phyloP scores from a whole-genome alignment of 30 jellyfish, hydroid and myxozoan species.

The Nemopilema nomurai region DNA sequence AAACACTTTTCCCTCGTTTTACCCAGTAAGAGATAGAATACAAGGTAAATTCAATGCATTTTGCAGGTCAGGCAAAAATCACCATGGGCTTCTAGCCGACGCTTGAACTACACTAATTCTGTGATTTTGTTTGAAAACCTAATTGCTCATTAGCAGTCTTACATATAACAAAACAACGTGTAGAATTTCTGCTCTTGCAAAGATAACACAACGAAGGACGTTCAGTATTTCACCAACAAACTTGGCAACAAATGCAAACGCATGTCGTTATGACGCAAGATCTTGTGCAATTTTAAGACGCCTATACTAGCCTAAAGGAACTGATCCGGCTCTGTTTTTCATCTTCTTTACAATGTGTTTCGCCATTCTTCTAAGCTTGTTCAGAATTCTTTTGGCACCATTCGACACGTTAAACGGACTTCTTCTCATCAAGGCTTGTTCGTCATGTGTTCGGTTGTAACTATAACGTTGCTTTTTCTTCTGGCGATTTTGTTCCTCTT shows the following conservation, averaged over 20 bases:
- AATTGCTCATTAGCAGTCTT: no score
- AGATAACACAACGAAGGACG: no score
- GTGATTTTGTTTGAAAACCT: no score
- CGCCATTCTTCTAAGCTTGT: constrained; percentile 80
- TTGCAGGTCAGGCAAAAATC: no score
- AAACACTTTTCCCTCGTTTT: no score
- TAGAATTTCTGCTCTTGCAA: no score
- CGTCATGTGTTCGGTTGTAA: neutral
- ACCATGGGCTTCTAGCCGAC: no score
- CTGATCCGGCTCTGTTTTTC: constrained; percentile 61
- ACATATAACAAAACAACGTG: no score
- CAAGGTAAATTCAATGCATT: no score
- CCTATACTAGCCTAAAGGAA: constrained; percentile 40
- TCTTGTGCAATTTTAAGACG: neutral
- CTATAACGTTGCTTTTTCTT: neutral
- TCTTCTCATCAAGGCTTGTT: constrained; percentile 14
- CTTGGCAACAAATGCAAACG: neutral
- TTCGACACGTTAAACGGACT: constrained; percentile 12
- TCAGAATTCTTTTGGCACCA: constrained; percentile 74
- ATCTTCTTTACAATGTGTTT: constrained; percentile 82
- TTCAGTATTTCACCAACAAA: no score
- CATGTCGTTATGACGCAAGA: neutral
- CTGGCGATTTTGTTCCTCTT: constrained; percentile 20
- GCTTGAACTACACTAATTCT: no score
- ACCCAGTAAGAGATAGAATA: no score